Percentiles rank a stretch among this genome's conserved stretches.
phyloP scores from a whole-genome alignment of 2,888 invertebrate genomes.

The Nomada lathburiana region DNA sequence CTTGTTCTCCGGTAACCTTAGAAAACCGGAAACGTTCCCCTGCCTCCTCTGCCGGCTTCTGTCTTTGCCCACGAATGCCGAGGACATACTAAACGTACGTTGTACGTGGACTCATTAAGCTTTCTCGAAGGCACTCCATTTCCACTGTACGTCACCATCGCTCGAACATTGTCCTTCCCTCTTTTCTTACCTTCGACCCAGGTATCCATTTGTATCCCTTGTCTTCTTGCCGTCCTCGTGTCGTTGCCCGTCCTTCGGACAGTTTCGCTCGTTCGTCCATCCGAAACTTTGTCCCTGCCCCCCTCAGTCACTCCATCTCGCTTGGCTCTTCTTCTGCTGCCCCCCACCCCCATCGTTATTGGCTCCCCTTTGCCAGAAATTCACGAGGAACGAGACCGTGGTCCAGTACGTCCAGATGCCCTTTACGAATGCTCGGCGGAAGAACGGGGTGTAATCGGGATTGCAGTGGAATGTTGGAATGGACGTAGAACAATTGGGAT shows the following conservation, averaged over 20 bases:
- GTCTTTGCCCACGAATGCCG: conserved; percentile 71
- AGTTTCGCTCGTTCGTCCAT: conserved; percentile 12
- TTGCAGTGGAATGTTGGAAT: background rate
- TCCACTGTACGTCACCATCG: conserved; percentile 20
- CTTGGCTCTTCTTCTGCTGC: background rate
- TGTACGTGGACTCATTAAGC: conserved; percentile 75
- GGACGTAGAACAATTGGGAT: background rate
- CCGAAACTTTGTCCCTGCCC: conserved; percentile 1
- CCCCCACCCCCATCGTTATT: background rate
- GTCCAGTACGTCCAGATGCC: background rate
- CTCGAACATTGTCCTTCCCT: conserved; percentile 5
- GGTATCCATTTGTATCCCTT: conserved; percentile 43
- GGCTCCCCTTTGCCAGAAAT: conserved; percentile 29
- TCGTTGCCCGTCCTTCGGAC: conserved; percentile 11
- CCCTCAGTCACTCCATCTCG: conserved; percentile 9
- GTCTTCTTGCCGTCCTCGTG: conserved; percentile 12
- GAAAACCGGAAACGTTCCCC: conserved; percentile 62
- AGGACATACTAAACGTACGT: conserved; percentile 76
- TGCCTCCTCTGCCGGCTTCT: conserved; percentile 38
- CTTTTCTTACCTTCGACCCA: conserved; percentile 14
- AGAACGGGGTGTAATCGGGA: background rate
- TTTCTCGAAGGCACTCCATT: conserved; percentile 49
- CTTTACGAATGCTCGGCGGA: background rate
- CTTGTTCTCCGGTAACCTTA: conserved; percentile 71
- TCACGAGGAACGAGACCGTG: conserved; percentile 23